Evolutionary conservation across 2,113 vertebrate genomes (phyloP).

Genomic region (Thomomys bottae): DNA sequence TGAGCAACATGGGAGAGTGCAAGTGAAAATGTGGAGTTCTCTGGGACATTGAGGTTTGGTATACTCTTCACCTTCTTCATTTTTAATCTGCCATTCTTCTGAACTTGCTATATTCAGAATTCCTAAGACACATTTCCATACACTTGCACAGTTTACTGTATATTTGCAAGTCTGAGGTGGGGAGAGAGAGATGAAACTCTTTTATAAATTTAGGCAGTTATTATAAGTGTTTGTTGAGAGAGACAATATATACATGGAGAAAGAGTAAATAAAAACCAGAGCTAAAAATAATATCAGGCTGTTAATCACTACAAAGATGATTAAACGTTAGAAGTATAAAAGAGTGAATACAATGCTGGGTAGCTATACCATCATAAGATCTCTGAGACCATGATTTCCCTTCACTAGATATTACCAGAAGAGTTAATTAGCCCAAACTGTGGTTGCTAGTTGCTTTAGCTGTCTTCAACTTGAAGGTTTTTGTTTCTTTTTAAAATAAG

Average conservation of each 20-base stretch:
- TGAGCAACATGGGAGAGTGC: neutral
- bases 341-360: constrained; percentile 40
- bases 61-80: neutral
- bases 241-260: neutral
- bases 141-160: neutral
- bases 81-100: neutral
- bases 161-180: neutral
- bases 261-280: constrained; percentile 49
- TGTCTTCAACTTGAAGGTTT: constrained; percentile 68
- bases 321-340: constrained; percentile 63
- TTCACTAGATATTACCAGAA: constrained; percentile 58
- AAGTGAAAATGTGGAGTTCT: neutral
- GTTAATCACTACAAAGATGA: constrained; percentile 61
- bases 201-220: constrained; percentile 23
- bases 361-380: neutral
- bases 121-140: neutral
- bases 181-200: neutral
- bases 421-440: constrained; percentile 76
- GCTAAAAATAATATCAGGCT: constrained; percentile 70
- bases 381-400: constrained; percentile 52
- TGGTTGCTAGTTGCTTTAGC: constrained; percentile 58
- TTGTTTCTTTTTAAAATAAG: constrained; percentile 25
- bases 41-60: neutral
- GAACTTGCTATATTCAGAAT: neutral
- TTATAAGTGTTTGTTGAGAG: constrained; percentile 13